Percentiles rank a stretch among this genome's conserved stretches.
Evolutionary conservation across 1,140 invertebrate species (phyloP).

Genomic region (Orchestia grillus): DNA sequence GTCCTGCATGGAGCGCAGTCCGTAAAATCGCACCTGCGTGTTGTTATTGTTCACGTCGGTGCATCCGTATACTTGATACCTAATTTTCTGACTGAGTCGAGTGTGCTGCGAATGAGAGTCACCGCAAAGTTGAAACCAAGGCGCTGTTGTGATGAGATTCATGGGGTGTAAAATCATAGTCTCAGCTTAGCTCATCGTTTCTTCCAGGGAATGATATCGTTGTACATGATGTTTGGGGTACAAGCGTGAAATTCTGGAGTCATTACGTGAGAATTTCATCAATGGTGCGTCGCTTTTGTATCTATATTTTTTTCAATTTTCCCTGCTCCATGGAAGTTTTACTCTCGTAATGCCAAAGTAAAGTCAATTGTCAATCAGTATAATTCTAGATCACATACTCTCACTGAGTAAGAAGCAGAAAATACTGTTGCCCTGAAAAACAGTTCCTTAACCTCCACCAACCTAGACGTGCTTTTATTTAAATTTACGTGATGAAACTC

Average conservation of each 20-base stretch:
- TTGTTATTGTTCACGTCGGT: neutral
- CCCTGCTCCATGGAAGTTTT: too few species aligned
- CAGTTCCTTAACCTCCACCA: too few species aligned
- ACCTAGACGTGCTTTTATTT: neutral
- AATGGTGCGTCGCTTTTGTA: too few species aligned
- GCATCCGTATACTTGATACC: neutral
- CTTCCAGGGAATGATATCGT: neutral
- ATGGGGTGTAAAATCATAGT: neutral
- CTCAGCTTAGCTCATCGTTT: neutral
- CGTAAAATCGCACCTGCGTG: neutral
- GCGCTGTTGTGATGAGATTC: neutral
- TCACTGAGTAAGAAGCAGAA: neutral
- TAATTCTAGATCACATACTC: neutral
- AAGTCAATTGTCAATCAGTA: too few species aligned
- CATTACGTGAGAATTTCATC: neutral
- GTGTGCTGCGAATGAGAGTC: neutral
- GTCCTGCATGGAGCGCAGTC: neutral
- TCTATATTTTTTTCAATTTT: too few species aligned
- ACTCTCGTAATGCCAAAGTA: too few species aligned
- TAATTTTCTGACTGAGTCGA: neutral
- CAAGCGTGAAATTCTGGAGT: neutral
- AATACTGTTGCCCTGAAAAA: neutral
- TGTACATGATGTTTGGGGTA: neutral
- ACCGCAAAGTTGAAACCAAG: neutral
- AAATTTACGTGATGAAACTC: neutral